These are phyloP conservation scores for Austrofundulus limnaeus DNA, from an alignment of 2,113 vertebrate genomes.

Conservation along the genomic window DNA sequence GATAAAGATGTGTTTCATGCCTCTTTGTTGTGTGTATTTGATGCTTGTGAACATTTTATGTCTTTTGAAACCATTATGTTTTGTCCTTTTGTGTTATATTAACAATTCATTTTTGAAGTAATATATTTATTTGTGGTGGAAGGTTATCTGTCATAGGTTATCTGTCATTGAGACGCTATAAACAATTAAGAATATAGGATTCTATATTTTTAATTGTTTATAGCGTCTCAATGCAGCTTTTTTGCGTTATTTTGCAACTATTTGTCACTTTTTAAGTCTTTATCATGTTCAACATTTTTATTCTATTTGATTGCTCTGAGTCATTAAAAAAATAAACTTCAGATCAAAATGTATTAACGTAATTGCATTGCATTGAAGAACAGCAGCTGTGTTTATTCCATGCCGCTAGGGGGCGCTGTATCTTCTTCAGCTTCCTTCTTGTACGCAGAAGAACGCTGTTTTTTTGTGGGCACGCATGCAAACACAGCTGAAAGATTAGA, in stretches of 20 bases:
- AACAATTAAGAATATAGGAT: no score
- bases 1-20: background rate
- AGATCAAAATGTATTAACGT: background rate
- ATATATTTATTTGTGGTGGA: background rate
- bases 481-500: slow-evolving; percentile 4
- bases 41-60: background rate
- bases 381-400: slow-evolving; percentile 2
- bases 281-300: no score
- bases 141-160: background rate
- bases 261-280: no score
- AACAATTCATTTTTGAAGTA: background rate
- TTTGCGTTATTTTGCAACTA: no score
- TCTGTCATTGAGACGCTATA: no score
- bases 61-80: background rate
- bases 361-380: background rate
- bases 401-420: slow-evolving; percentile 28
- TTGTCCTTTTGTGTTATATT: no score
- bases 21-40: background rate
- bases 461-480: slow-evolving; percentile 58
- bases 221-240: no score
- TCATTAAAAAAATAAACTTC: no score
- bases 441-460: background rate
- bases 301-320: no score
- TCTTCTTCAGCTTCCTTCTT: rapidly evolving
- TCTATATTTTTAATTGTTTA: no score